These are phyloP conservation scores for Gonatopus flavifemur DNA, from an alignment of 1,140 invertebrate species.

Conservation along the genomic window DNA sequence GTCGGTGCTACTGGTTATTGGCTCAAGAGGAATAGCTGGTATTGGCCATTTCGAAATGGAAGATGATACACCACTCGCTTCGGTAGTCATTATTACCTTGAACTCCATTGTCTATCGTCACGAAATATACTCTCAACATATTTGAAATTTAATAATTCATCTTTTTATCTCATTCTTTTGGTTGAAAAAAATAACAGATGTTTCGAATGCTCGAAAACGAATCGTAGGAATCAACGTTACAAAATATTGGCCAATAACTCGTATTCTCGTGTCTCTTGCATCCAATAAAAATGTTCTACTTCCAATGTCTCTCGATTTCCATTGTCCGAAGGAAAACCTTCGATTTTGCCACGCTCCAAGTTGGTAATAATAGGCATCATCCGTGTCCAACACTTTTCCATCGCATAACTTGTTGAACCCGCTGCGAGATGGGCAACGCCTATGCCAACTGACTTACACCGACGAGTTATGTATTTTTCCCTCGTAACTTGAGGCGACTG, in stretches of 20 bases:
- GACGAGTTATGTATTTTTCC: constrained; percentile 29
- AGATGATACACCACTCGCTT: too few species aligned
- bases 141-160: too few species aligned
- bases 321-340: constrained; percentile 31
- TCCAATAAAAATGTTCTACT: constrained; percentile 8
- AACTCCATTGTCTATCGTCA: too few species aligned
- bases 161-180: too few species aligned
- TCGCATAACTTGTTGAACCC: constrained; percentile 36
- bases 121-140: too few species aligned
- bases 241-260: constrained; percentile 10
- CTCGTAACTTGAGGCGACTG: background rate
- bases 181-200: constrained; percentile 15
- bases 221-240: background rate
- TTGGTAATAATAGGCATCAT: constrained; percentile 17
- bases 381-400: constrained; percentile 21
- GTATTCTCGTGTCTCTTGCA: constrained; percentile 13
- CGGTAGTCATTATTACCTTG: too few species aligned
- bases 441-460: constrained; percentile 34
- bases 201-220: background rate
- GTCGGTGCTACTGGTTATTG: constrained; percentile 48
- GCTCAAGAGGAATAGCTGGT: too few species aligned
- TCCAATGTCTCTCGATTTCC: background rate
- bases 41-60: too few species aligned
- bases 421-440: constrained; percentile 26
- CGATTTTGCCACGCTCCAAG: constrained; percentile 28